These are phyloP conservation scores for Silurus meridionalis DNA, from an alignment of 2,113 vertebrate species.

Conservation along the genomic window DNA sequence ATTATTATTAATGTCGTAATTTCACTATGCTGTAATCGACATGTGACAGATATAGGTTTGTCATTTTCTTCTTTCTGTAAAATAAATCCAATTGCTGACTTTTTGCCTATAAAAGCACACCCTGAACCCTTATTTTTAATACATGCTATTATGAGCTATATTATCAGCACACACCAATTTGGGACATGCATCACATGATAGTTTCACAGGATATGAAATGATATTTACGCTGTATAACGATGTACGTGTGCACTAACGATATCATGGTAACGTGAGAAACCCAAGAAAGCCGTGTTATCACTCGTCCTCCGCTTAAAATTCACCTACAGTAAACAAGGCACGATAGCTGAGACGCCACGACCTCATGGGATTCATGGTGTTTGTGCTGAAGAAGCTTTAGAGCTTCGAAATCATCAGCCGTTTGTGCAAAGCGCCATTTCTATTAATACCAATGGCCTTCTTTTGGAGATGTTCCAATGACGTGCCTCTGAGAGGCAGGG, in stretches of 20 bases:
- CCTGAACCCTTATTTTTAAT: background rate
- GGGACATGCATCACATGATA: background rate
- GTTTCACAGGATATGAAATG: background rate
- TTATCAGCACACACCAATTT: background rate
- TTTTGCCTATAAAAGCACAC: background rate
- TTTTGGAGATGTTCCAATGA: conserved; percentile 30
- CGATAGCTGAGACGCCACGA: conserved; percentile 24
- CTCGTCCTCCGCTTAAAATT: conserved; percentile 11
- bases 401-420: conserved; percentile 4
- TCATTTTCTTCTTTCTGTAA: no score
- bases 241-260: conserved; percentile 5
- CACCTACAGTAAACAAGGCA: conserved; percentile 24
- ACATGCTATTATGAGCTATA: background rate
- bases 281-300: conserved; percentile 12
- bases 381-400: conserved; percentile 20
- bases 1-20: no score
- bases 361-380: conserved; percentile 18
- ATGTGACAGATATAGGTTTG: no score
- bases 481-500: background rate
- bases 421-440: conserved; percentile 29
- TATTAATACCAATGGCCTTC: conserved; percentile 34
- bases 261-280: conserved; percentile 11
- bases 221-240: background rate
- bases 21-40: no score
- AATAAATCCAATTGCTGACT: background rate